Evolutionary conservation across 2,797 vertebrate species (phyloP).

Genomic region (Synanceia verrucosa): DNA sequence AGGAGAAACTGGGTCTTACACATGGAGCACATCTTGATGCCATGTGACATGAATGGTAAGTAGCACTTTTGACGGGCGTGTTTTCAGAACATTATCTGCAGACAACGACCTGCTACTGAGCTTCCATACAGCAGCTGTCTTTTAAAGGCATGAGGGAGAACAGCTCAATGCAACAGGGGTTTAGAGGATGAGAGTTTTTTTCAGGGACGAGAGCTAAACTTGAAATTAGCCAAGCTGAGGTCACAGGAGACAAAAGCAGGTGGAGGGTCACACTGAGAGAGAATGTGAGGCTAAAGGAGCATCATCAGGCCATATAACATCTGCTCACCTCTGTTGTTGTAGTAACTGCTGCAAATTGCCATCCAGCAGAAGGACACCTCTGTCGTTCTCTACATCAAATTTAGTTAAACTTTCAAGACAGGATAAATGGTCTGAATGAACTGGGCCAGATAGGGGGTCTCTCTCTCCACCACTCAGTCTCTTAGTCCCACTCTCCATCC

Average conservation of each 20-base stretch:
- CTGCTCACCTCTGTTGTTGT: neutral
- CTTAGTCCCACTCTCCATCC: slow-evolving; percentile 29
- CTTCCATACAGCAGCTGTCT: neutral
- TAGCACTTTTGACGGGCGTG: no score
- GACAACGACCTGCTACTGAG: neutral
- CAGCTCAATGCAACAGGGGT: neutral
- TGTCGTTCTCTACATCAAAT: neutral
- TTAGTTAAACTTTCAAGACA: neutral
- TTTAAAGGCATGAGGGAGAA: neutral
- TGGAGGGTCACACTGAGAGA: neutral
- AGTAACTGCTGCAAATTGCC: neutral
- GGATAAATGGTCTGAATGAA: neutral
- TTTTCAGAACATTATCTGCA: neutral
- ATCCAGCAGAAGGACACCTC: neutral
- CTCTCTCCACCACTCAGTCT: slow-evolving; percentile 23
- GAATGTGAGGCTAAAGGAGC: neutral
- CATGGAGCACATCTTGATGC: neutral
- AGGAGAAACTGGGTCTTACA: neutral
- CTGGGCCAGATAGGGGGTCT: neutral
- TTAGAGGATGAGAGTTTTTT: neutral
- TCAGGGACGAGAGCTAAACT: neutral
- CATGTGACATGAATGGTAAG: neutral
- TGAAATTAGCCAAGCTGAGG: neutral
- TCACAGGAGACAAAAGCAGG: neutral
- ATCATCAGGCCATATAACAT: no score